These are phyloP conservation scores for Nycticryphes semicollaris DNA, from an alignment of 2,113 vertebrate species.

Conservation along the genomic window DNA sequence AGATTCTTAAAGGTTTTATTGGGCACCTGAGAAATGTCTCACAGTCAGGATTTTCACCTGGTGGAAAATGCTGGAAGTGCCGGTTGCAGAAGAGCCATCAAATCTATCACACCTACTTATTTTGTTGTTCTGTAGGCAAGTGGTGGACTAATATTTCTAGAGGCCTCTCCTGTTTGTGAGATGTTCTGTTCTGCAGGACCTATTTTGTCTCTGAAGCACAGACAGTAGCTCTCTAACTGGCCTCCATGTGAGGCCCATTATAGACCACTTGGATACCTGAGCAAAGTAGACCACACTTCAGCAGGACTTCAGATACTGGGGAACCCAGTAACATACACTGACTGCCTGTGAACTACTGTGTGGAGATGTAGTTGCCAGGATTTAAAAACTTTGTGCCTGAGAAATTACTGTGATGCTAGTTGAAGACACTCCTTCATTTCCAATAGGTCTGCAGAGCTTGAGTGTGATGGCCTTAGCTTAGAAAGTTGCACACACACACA, in stretches of 20 bases:
- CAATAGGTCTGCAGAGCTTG: not conserved
- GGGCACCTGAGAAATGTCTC: conserved; percentile 50
- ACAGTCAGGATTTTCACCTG: conserved; percentile 57
- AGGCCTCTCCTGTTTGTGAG: not conserved
- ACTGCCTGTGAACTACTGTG: not conserved
- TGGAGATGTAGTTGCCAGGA: not conserved
- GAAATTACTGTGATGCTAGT: not conserved
- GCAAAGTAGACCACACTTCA: not conserved
- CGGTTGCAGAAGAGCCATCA: conserved; percentile 31
- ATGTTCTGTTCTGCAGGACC: not conserved
- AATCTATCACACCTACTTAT: conserved; percentile 51
- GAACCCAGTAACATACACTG: not conserved
- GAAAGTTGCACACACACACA: not conserved
- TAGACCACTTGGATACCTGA: not conserved
- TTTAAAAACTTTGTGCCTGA: not conserved
- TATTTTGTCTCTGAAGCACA: not conserved
- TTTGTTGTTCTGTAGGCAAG: conserved; percentile 24
- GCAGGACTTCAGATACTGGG: not conserved
- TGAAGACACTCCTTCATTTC: not conserved
- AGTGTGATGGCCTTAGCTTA: not conserved
- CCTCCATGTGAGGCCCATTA: not conserved
- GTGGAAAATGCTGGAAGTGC: conserved; percentile 55
- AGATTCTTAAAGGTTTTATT: conserved; percentile 52
- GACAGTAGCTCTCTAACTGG: not conserved
- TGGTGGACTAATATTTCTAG: not conserved